Conservation (phyloP, 2,113 vertebrate genomes). For the Passer domesticus region DNA sequence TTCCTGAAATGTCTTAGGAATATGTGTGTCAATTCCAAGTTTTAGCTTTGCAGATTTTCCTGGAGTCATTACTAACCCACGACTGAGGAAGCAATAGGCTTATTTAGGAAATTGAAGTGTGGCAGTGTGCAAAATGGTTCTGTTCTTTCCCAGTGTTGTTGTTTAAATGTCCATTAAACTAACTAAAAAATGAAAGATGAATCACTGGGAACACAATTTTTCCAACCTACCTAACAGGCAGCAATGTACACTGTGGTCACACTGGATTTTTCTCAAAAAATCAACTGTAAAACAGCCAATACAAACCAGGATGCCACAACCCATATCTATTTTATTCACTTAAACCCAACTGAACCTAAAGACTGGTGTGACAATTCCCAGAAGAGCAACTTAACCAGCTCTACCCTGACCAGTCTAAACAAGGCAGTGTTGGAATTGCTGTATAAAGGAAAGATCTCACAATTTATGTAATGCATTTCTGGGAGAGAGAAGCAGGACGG, state of each 20-base stretch:
- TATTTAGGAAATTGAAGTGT: neutral
- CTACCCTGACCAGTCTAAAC: neutral
- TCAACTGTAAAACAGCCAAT: neutral
- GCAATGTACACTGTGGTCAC: neutral
- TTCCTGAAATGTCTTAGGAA: neutral
- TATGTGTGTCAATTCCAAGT: neutral
- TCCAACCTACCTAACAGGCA: neutral
- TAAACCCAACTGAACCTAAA: neutral
- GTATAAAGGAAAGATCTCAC: neutral
- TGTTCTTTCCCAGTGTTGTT: neutral
- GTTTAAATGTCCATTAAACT: neutral
- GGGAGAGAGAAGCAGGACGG: neutral
- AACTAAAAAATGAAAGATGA: neutral
- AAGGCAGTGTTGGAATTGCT: neutral
- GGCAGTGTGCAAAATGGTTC: neutral
- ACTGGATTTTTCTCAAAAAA: neutral
- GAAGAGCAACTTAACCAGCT: neutral
- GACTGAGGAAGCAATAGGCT: neutral
- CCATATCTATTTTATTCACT: neutral
- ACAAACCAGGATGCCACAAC: neutral
- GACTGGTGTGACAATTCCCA: neutral
- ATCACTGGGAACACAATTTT: neutral
- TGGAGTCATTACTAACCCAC: neutral
- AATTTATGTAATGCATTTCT: neutral
- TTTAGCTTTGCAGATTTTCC: neutral